Evolutionary conservation across 1,140 invertebrate genomes (phyloP).

Genomic region (Trichogramma pretiosum): DNA sequence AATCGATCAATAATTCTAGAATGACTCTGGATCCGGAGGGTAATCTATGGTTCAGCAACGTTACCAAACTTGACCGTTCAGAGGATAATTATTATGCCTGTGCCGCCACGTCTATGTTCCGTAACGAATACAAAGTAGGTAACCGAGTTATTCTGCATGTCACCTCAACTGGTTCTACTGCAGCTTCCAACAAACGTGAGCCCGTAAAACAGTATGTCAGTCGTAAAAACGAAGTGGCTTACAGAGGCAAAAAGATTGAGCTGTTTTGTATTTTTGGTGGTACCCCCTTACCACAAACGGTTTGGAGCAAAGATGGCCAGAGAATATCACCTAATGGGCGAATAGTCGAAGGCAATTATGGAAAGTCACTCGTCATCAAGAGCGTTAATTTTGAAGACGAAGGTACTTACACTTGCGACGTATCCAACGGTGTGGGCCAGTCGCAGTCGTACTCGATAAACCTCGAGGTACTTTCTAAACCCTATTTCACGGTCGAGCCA

Average conservation of each 20-base stretch:
- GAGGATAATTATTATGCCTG: conserved; percentile 81
- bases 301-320: conserved; percentile 76
- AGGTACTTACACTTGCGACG: conserved; percentile 83
- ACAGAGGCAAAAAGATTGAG: conserved; percentile 71
- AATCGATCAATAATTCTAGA: conserved; percentile 83
- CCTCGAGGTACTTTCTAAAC: conserved; percentile 71
- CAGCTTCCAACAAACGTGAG: conserved; percentile 65
- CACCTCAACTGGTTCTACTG: conserved; percentile 62
- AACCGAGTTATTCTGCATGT: conserved; percentile 75
- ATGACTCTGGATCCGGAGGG: conserved; percentile 92
- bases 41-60: conserved; percentile 88
- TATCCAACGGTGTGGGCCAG: conserved; percentile 79
- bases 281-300: conserved; percentile 72
- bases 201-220: conserved; percentile 76
- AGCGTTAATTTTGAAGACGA: conserved; percentile 77
- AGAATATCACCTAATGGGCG: conserved; percentile 61
- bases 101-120: conserved; percentile 76
- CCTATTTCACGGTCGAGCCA: conserved; percentile 89
- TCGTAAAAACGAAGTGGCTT: conserved; percentile 74
- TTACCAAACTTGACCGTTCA: conserved; percentile 74
- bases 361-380: conserved; percentile 82
- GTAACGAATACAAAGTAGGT: conserved; percentile 85
- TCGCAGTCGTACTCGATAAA: conserved; percentile 77
- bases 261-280: conserved; percentile 86
- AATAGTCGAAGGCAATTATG: conserved; percentile 78